Conservation (phyloP, 1,140 invertebrate genomes). For the Drosophila lini region DNA sequence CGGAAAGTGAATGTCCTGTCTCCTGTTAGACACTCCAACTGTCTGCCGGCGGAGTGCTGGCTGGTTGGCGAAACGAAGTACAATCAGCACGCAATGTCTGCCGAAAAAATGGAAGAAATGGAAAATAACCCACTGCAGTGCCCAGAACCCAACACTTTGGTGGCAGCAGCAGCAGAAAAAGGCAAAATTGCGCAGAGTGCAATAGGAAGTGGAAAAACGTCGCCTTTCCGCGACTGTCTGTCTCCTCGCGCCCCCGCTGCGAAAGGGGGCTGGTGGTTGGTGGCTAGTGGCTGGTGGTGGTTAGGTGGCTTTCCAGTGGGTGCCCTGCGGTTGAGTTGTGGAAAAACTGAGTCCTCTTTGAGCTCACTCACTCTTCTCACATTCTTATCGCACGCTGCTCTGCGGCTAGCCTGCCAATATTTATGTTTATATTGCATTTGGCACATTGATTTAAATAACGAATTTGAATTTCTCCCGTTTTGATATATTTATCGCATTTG, state of each 20-base stretch:
- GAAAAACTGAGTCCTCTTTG: slow-evolving; percentile 25
- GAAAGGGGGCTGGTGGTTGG: neutral
- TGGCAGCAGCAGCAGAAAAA: slow-evolving; percentile 27
- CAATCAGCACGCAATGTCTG: slow-evolving; percentile 79
- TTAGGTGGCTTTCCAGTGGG: neutral
- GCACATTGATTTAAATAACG: slow-evolving; percentile 74
- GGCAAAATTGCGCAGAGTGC: slow-evolving; percentile 51
- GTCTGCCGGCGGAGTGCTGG: slow-evolving; percentile 66
- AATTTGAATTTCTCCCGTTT: slow-evolving; percentile 40
- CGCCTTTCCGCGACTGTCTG: slow-evolving; percentile 63
- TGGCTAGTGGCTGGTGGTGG: neutral
- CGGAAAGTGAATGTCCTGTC: slow-evolving; percentile 82
- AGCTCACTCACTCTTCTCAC: slow-evolving; percentile 17
- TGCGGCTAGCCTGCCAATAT: slow-evolving; percentile 71
- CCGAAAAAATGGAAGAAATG: slow-evolving; percentile 27
- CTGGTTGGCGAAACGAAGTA: slow-evolving; percentile 56
- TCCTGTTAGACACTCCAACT: slow-evolving; percentile 70
- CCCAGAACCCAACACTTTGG: slow-evolving; percentile 21
- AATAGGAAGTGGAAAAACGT: slow-evolving; percentile 66
- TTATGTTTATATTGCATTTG: slow-evolving; percentile 70
- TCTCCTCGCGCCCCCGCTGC: slow-evolving; percentile 28
- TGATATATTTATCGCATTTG: slow-evolving; percentile 75
- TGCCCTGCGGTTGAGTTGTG: slow-evolving; percentile 14
- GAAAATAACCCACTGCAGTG: slow-evolving; percentile 46
- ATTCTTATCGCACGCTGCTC: slow-evolving; percentile 48